Conservation (phyloP, 2,113 vertebrate genomes). For the Boleophthalmus pectinirostris region DNA sequence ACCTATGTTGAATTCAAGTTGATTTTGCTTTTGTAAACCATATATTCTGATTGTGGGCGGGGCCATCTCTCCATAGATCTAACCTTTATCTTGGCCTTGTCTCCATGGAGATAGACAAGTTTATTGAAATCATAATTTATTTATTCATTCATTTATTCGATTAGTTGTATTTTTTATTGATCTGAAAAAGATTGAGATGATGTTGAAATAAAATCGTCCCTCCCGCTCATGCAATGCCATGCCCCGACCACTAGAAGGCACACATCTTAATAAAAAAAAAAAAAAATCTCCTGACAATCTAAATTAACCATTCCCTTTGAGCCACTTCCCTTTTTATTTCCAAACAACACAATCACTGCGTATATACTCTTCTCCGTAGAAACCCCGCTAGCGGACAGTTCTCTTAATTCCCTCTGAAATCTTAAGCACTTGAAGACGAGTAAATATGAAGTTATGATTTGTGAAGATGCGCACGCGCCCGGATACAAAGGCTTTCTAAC, state of each 20-base stretch:
- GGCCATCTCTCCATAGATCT: not conserved
- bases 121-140: no score
- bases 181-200: no score
- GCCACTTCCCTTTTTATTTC: not conserved
- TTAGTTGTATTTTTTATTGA: no score
- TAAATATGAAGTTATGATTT: slow-evolving; percentile 11
- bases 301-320: not conserved
- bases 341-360: not conserved
- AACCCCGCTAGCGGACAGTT: not conserved
- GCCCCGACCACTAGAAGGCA: not conserved
- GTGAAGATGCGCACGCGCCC: slow-evolving; percentile 14
- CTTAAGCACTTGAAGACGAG: slow-evolving; percentile 5
- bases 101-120: no score
- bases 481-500: slow-evolving; percentile 19
- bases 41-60: not conserved
- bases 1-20: not conserved
- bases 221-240: not conserved
- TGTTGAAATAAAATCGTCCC: not conserved
- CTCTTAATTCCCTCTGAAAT: slow-evolving; percentile 10
- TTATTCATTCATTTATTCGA: no score
- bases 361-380: not conserved
- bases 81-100: not conserved
- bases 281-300: not conserved
- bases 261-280: not conserved
- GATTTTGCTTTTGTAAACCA: not conserved